Evolutionary conservation across 2,113 vertebrate genomes (phyloP), one percentile per base, ranked within the genome.

Genomic region (Hyla sarda): DNA sequence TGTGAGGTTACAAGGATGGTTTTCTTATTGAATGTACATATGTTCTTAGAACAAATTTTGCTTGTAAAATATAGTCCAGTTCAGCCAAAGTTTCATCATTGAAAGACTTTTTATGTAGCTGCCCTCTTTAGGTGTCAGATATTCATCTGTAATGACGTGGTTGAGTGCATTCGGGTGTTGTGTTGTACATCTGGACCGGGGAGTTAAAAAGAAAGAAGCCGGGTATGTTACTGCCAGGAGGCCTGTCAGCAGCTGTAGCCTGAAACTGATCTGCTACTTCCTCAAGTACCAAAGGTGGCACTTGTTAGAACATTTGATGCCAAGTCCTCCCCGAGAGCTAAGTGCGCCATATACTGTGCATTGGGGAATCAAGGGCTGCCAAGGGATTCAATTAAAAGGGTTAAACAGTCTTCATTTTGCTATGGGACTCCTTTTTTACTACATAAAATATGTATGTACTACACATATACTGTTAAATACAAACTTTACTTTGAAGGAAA

Each of bases 61-160:
- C 10, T 78, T 71, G 84, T 73, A 56, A 82, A 56, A 56, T n/a
- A 34, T 62, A 72, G 47, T 67, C 52, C 12, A n/a, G 78, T 81
- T 81, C 85, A 82, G 58, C 69, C 79, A 50, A 34, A 34, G 65
- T 52, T 82, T 73, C 82, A 74, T 74, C 52, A 41, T 82, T 82
- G 45, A 82, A 82, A 34, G 25, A 14, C n/a, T 47, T 47, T 73
- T 73, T 86, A 50, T 87, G 37, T 72, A 60, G 54, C 72, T 47
- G 47, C 85, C 77, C 50, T 41, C 84, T 85, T 45, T 65, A 11
- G 30, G 37, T 74, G 79, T 45, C 37, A 74, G 67, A 87, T 87
- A 62, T n/a, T 30, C 78, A 81, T 86, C 75, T 86, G 62, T 62
- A 82, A 82, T 74, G 60, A 54, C 19, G 32, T 14, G 78, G 41